Conservation (phyloP, 1,140 invertebrate genomes). For the Drosophila asahinai region DNA sequence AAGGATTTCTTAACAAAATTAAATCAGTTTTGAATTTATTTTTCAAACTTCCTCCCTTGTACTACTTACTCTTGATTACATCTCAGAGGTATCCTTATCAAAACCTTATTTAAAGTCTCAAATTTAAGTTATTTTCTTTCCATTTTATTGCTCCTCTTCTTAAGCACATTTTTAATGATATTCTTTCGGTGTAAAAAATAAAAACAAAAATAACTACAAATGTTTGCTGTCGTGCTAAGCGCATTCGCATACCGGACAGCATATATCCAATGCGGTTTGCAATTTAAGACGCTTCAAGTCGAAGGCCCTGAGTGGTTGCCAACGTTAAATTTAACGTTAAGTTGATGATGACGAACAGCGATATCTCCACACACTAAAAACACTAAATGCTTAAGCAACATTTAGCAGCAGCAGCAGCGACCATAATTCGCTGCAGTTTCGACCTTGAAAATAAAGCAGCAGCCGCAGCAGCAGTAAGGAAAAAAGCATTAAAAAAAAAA, state of each 20-base stretch:
- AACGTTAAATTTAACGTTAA: constrained; percentile 25
- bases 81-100: too few species aligned
- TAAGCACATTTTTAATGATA: neutral
- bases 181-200: constrained; percentile 10
- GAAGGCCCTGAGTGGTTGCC: constrained; percentile 44
- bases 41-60: too few species aligned
- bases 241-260: constrained; percentile 19
- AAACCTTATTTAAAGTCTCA: neutral
- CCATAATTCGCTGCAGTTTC: constrained; percentile 61
- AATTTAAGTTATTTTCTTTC: neutral
- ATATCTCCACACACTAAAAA: constrained; percentile 56
- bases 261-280: constrained; percentile 71
- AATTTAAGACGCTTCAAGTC: constrained; percentile 74
- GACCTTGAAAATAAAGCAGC: constrained; percentile 64
- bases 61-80: too few species aligned
- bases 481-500: neutral
- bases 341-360: constrained; percentile 57
- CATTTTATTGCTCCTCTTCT: rapidly evolving
- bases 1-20: too few species aligned
- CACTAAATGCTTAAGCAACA: constrained; percentile 53
- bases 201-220: neutral
- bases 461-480: neutral
- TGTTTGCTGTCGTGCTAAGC: constrained; percentile 16
- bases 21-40: too few species aligned
- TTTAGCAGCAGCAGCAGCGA: constrained; percentile 21